Percentiles rank a stretch among this genome's conserved stretches.
These are phyloP conservation scores for Mythimna loreyi DNA, from an alignment of 2,888 invertebrate genomes.

Conservation along the genomic window DNA sequence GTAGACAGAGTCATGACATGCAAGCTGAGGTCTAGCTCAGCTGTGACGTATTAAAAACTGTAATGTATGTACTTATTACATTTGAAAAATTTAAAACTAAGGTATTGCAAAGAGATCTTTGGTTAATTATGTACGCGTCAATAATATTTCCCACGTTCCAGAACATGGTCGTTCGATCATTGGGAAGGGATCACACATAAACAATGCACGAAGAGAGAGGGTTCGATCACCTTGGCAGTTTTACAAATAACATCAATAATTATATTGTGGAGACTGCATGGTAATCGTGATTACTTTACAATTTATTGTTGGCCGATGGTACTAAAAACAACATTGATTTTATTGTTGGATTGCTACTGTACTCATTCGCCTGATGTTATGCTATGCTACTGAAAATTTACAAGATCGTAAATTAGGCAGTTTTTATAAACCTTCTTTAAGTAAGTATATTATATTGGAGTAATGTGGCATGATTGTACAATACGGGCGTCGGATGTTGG, in stretches of 20 bases:
- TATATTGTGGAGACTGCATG: constrained; percentile 45
- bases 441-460: too few species aligned
- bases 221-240: constrained; percentile 62
- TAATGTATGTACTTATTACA: too few species aligned
- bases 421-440: too few species aligned
- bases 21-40: too few species aligned
- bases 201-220: constrained; percentile 63
- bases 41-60: too few species aligned
- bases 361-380: too few species aligned
- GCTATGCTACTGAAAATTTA: background rate
- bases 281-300: constrained; percentile 48
- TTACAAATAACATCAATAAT: constrained; percentile 60
- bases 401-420: background rate
- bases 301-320: constrained; percentile 29
- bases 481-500: too few species aligned
- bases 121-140: constrained; percentile 19
- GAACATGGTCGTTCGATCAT: constrained; percentile 38
- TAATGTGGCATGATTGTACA: background rate
- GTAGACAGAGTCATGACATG: too few species aligned
- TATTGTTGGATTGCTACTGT: background rate
- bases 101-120: too few species aligned
- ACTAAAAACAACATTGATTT: background rate
- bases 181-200: constrained; percentile 53
- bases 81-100: too few species aligned
- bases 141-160: constrained; percentile 55